Conservation (phyloP, 2,888 invertebrate genomes). For the Epinotia nisella region DNA sequence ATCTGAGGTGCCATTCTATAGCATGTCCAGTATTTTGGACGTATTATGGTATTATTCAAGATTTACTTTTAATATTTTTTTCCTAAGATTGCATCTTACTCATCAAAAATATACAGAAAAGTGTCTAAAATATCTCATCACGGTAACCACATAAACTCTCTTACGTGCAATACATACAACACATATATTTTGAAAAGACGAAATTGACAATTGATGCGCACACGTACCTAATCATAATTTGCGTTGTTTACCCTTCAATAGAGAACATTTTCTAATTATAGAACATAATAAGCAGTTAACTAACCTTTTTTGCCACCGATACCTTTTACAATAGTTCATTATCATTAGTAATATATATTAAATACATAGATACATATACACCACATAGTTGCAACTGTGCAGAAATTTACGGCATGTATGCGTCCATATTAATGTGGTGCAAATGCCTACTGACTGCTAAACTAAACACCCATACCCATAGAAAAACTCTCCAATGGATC, state of each 20-base stretch:
- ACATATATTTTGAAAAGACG: neutral
- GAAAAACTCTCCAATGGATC: constrained; percentile 30
- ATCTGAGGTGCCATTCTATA: too few relatives aligned
- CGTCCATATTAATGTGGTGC: constrained; percentile 39
- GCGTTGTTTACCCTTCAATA: neutral
- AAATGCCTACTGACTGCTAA: constrained; percentile 35
- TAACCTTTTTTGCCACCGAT: constrained; percentile 33
- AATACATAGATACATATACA: neutral
- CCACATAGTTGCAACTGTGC: constrained; percentile 35
- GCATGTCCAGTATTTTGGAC: too few relatives aligned
- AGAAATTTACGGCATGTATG: constrained; percentile 40
- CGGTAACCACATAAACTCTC: too few relatives aligned
- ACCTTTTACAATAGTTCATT: constrained; percentile 40
- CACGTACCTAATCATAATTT: neutral
- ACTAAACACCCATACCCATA: neutral
- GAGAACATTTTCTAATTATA: constrained; percentile 34
- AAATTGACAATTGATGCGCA: neutral
- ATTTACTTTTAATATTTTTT: too few relatives aligned
- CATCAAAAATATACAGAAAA: too few relatives aligned
- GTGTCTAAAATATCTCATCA: too few relatives aligned
- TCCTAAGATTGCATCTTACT: too few relatives aligned
- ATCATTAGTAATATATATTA: constrained; percentile 43
- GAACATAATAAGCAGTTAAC: constrained; percentile 33
- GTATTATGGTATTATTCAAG: too few relatives aligned
- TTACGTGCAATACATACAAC: too few relatives aligned